Base-by-base conservation (phyloP, 1,140 invertebrate species). In the Hermetia illucens region DNA sequence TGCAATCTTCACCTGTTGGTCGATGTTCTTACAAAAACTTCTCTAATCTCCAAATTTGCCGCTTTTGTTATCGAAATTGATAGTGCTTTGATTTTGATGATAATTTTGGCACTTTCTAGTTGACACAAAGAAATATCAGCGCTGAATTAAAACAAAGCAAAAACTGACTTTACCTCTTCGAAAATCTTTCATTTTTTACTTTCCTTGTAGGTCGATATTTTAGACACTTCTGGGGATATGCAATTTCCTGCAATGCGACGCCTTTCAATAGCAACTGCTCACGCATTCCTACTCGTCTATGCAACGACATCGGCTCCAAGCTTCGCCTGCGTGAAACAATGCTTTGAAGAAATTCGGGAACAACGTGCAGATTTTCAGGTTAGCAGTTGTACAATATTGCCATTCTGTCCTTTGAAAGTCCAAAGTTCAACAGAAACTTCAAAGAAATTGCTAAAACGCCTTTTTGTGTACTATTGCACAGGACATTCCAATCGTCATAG, bases 231-330 rank as follows among this genome's bases (percentile, higher is more conserved):
- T 9, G 75, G 86, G 21, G 82, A 87, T 54, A 74, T 83, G 54
- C 82, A 89, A 57, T 90, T 89, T 59, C 86, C 86, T 13, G 84
- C 84, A 19, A 89, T 89, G 84, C 63, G 79, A 41, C 66, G 84
- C 33, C 64, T 93, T 18, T 87, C 81, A 46, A 89, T 93, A 48
- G 82, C 87, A 2, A 90, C 83, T 3, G 87, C 86, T 4, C 79
- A 87, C 58, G 89, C 86, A 6, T 93, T 93, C 54, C 72, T 92
- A 24, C 68, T 93, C 13, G 87, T 92, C 8, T 93, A 91, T 57
- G 77, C 83, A 10, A 74, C 85, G n/a, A 84, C 82, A 15, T 78
- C 77, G 31, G 62, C 66, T 39, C 65, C 72, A 21, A 84, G 80
- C n/a, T 83, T 87, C 51, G 70, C 75, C 37, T 75, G 74, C 44